A percentile compares a stretch with the other conserved stretches of the same genome.
Evolutionary conservation across 2,797 vertebrate genomes (phyloP).

Genomic region (Poecilia picta): DNA sequence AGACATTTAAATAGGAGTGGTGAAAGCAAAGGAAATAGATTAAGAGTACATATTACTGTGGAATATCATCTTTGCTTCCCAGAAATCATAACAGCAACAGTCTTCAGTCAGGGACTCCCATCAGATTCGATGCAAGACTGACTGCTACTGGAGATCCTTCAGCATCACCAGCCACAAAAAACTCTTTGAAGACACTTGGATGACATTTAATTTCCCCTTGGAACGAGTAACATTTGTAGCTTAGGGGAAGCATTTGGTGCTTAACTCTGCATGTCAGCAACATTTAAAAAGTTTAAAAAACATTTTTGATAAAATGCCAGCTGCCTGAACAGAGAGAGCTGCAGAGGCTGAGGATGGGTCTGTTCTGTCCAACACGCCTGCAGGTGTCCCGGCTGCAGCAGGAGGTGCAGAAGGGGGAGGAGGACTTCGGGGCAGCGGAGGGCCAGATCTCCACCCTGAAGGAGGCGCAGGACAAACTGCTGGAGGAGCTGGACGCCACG

Average conservation of each 20-base stretch:
- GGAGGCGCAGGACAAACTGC: constrained; percentile 92
- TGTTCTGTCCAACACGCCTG: constrained; percentile 2
- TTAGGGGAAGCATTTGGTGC: not conserved
- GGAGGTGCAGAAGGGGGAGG: constrained; percentile 89
- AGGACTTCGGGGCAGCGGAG: constrained; percentile 88
- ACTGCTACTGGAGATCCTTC: no score
- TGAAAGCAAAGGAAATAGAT: no score
- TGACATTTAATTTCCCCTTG: no score
- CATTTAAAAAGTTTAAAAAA: constrained; percentile 3
- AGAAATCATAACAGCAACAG: no score
- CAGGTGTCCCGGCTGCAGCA: constrained; percentile 90
- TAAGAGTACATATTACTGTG: no score
- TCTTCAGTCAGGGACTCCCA: no score
- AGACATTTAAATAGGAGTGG: no score
- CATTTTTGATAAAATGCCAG: constrained; percentile 47
- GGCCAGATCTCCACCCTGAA: constrained; percentile 93
- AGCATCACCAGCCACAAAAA: no score
- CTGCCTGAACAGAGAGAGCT: constrained; percentile 31
- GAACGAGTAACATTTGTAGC: not conserved
- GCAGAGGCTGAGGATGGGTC: constrained; percentile 19
- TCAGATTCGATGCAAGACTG: no score
- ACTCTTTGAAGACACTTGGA: no score
- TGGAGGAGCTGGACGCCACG: constrained; percentile 91
- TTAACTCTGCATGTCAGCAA: constrained; percentile 21
- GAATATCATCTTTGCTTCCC: no score